A percentile compares a stretch with the other conserved stretches of the same genome.
Conservation (phyloP, 1,140 invertebrate genomes). For the Anoplophora glabripennis region DNA sequence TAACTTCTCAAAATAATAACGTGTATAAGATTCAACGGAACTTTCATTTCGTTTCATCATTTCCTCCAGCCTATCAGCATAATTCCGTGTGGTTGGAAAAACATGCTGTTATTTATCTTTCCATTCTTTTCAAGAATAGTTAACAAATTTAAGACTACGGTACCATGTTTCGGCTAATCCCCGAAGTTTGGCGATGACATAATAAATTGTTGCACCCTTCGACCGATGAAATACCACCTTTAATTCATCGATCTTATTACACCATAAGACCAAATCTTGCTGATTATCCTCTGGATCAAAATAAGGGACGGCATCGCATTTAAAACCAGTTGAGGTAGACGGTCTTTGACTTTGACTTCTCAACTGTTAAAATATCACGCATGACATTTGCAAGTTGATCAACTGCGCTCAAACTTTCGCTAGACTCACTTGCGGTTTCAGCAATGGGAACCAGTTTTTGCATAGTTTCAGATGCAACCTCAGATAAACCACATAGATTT, state of each 20-base stretch:
- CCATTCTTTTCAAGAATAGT: constrained; percentile 32
- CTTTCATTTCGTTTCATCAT: constrained; percentile 33
- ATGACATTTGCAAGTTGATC: no score
- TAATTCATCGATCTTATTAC: constrained; percentile 27
- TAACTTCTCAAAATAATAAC: constrained; percentile 38
- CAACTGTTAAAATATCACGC: no score
- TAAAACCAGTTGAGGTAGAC: background rate
- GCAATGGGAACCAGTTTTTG: no score
- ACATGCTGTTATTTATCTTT: constrained; percentile 20
- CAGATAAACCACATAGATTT: no score
- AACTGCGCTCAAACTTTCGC: no score
- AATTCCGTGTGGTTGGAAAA: constrained; percentile 35
- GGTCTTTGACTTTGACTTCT: no score
- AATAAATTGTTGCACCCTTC: constrained; percentile 18
- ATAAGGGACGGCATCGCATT: constrained; percentile 22
- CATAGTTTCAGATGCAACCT: no score
- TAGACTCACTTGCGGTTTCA: no score
- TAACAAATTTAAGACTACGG: constrained; percentile 22
- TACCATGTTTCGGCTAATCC: constrained; percentile 32
- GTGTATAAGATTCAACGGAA: constrained; percentile 32
- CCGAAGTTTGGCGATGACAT: constrained; percentile 19
- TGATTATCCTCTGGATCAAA: constrained; percentile 35
- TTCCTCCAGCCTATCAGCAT: constrained; percentile 30
- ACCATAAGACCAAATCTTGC: constrained; percentile 32
- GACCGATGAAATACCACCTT: constrained; percentile 19